Conservation (phyloP, 1,140 invertebrate species). For the Drosophila nasuta region DNA sequence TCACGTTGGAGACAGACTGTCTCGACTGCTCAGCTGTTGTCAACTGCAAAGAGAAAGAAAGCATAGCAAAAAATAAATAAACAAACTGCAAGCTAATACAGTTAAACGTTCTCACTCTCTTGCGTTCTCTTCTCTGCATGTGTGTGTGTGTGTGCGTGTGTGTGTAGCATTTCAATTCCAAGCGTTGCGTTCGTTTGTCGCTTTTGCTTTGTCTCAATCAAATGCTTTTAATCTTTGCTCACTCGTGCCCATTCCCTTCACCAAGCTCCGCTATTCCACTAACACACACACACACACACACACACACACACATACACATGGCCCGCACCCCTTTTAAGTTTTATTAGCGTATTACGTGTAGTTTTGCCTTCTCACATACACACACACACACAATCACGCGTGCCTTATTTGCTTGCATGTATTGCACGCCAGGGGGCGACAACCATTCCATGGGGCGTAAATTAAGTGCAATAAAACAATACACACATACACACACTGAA, state of each 20-base stretch:
- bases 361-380: slow-evolving; percentile 8
- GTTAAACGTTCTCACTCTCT: slow-evolving; percentile 9
- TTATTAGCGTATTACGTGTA: slow-evolving; percentile 47
- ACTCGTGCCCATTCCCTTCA: slow-evolving; percentile 39
- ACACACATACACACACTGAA: slow-evolving; percentile 22
- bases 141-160: too few species aligned
- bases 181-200: slow-evolving; percentile 52
- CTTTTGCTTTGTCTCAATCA: slow-evolving; percentile 75
- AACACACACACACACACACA: background rate
- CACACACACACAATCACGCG: too few species aligned
- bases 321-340: slow-evolving; percentile 30
- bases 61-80: slow-evolving; percentile 60
- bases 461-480: slow-evolving; percentile 70
- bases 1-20: slow-evolving; percentile 41
- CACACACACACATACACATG: background rate
- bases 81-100: slow-evolving; percentile 42
- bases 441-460: slow-evolving; percentile 65
- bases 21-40: slow-evolving; percentile 61
- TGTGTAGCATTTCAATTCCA: slow-evolving; percentile 46
- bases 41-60: slow-evolving; percentile 68
- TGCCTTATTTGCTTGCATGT: background rate
- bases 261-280: background rate
- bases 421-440: slow-evolving; percentile 16
- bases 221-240: slow-evolving; percentile 76
- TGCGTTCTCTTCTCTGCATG: background rate